These are phyloP conservation scores for Agrilus cyanescens DNA, from an alignment of 2,888 invertebrate species.

Conservation along the genomic window DNA sequence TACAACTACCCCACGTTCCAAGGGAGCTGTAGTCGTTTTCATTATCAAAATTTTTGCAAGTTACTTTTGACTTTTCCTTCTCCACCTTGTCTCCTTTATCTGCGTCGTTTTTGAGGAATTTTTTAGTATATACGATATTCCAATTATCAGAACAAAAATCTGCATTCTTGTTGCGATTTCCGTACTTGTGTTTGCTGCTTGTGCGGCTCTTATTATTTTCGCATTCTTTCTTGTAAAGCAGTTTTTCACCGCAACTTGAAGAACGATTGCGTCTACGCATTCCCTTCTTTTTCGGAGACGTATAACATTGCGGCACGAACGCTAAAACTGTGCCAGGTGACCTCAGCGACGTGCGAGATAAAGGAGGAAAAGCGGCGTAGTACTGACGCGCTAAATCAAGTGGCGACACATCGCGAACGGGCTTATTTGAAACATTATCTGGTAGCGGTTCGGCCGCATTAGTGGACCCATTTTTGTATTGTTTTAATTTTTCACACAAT, in stretches of 20 bases:
- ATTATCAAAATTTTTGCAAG: constrained; percentile 7
- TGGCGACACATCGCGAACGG: constrained; percentile 33
- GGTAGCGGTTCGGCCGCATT: constrained; percentile 10
- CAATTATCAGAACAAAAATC: constrained; percentile 38
- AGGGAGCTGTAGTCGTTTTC: constrained; percentile 1
- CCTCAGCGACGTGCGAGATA: constrained; percentile 12
- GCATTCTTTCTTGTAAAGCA: constrained; percentile 18
- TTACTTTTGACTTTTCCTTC: constrained; percentile 5
- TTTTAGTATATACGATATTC: constrained; percentile 10
- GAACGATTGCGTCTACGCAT: constrained; percentile 17
- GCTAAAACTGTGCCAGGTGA: constrained; percentile 16
- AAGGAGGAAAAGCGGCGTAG: constrained; percentile 64
- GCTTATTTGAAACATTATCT: constrained; percentile 9
- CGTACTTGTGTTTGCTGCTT: constrained; percentile 16
- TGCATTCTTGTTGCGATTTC: constrained; percentile 29
- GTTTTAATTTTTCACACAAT: constrained; percentile 64
- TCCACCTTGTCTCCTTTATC: constrained; percentile 6
- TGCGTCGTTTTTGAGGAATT: constrained; percentile 4
- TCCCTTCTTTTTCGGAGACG: constrained; percentile 23
- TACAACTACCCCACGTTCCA: constrained; percentile 15
- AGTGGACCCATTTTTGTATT: constrained; percentile 41
- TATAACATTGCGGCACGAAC: constrained; percentile 29
- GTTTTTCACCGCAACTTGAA: constrained; percentile 20
- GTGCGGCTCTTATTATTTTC: constrained; percentile 19
- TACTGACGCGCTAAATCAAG: constrained; percentile 61